phyloP scores from a whole-genome alignment of 2,888 invertebrate species.

The Cecidostiba fungosa region DNA sequence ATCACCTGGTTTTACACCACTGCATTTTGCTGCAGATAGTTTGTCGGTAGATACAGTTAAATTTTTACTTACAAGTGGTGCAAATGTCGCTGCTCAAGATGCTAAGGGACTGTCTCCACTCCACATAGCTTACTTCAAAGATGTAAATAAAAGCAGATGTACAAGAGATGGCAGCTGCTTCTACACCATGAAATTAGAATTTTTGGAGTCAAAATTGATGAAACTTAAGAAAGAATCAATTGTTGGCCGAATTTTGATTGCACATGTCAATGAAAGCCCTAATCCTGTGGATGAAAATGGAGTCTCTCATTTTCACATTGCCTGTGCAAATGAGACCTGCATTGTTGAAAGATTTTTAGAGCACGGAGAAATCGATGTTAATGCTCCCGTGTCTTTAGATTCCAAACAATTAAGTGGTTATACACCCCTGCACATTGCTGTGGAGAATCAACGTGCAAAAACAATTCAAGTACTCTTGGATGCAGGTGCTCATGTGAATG shows the following conservation, averaged over 20 bases:
- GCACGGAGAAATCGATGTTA: background rate
- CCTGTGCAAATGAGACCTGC: background rate
- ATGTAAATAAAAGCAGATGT: background rate
- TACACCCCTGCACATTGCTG: slow-evolving; percentile 12
- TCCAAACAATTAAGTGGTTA: slow-evolving; percentile 6
- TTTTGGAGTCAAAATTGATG: background rate
- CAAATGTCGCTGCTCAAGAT: background rate
- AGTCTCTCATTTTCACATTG: slow-evolving; percentile 19
- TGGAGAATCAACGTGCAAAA: background rate
- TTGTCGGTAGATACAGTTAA: slow-evolving; percentile 3
- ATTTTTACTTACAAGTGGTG: slow-evolving; percentile 8
- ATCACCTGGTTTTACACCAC: slow-evolving; percentile 19
- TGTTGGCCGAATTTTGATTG: background rate
- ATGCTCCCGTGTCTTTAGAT: background rate
- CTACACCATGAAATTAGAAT: background rate
- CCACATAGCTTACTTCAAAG: slow-evolving; percentile 31
- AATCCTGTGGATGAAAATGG: slow-evolving; percentile 1
- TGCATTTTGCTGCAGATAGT: slow-evolving; percentile 34
- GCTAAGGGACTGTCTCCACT: slow-evolving; percentile 4
- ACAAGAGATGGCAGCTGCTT: background rate
- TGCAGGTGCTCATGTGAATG: background rate
- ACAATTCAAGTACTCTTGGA: background rate
- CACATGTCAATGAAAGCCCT: background rate
- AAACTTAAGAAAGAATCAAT: slow-evolving; percentile 21
- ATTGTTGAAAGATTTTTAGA: slow-evolving; percentile 1